Conservation (phyloP, 2,888 invertebrate genomes). For the Trileptium ribeirensis region DNA sequence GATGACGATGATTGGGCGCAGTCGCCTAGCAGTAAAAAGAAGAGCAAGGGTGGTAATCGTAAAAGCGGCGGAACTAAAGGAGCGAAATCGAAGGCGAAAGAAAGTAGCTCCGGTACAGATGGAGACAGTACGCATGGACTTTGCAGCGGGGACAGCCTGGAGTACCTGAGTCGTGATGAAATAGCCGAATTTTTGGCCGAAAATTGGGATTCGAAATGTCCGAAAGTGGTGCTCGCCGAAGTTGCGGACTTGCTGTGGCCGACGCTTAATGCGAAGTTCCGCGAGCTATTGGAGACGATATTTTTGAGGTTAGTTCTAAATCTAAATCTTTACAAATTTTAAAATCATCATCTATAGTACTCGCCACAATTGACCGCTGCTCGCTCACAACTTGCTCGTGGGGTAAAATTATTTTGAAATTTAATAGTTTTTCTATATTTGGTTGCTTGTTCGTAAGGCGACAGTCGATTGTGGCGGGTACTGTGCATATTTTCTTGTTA, state of each 20-base stretch:
- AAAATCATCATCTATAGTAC: too few species aligned
- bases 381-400: too few species aligned
- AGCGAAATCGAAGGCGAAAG: background rate
- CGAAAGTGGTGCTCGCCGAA: conserved; percentile 13
- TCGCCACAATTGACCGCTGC: too few species aligned
- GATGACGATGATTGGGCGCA: conserved; percentile 1
- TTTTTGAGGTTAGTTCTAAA: too few species aligned
- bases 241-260: background rate
- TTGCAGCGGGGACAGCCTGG: background rate
- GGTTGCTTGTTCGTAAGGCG: too few species aligned
- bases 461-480: too few species aligned
- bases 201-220: background rate
- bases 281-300: conserved; percentile 21
- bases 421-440: too few species aligned
- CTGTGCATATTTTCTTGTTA: too few species aligned
- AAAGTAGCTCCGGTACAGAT: too few species aligned
- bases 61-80: conserved; percentile 19
- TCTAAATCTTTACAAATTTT: too few species aligned
- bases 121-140: background rate
- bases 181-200: conserved; percentile 1
- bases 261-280: conserved; percentile 19
- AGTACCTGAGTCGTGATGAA: conserved; percentile 17
- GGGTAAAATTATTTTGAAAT: too few species aligned
- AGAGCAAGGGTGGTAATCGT: background rate
- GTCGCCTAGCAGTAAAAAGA: conserved; percentile 2